Conservation (phyloP, 2,888 invertebrate species). For the Aspidiotus rigidus region DNA sequence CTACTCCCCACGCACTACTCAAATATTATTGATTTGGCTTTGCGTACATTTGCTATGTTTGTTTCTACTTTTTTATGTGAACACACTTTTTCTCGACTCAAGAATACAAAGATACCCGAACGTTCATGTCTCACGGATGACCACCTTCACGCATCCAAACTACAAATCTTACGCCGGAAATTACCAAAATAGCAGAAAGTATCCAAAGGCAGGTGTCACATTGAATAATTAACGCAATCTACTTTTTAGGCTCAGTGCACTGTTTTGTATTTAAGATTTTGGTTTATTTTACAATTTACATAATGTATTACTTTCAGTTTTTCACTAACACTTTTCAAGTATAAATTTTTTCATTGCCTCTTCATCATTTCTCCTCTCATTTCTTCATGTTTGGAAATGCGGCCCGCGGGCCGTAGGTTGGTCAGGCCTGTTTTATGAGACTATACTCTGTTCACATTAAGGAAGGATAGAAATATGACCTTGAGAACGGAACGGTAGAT, state of each 20-base stretch:
- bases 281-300: not conserved
- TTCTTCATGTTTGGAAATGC: not conserved
- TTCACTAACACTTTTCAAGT: not conserved
- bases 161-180: no score
- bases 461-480: no score
- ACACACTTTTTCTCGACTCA: no score
- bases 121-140: no score
- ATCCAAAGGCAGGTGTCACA: no score
- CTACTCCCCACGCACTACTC: not conserved
- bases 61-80: no score
- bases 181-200: no score
- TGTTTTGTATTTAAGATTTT: not conserved
- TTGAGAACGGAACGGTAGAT: no score
- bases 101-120: no score
- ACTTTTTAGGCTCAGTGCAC: not conserved
- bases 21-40: not conserved
- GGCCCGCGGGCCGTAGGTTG: constrained; percentile 1
- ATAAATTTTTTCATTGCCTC: not conserved
- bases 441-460: no score
- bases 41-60: not conserved
- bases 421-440: not conserved
- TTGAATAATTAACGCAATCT: not conserved
- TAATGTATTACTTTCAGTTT: no score
- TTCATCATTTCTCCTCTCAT: not conserved
- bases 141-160: no score